phyloP scores from a whole-genome alignment of 2,797 vertebrate genomes.

The Odontamblyopus rebecca region DNA sequence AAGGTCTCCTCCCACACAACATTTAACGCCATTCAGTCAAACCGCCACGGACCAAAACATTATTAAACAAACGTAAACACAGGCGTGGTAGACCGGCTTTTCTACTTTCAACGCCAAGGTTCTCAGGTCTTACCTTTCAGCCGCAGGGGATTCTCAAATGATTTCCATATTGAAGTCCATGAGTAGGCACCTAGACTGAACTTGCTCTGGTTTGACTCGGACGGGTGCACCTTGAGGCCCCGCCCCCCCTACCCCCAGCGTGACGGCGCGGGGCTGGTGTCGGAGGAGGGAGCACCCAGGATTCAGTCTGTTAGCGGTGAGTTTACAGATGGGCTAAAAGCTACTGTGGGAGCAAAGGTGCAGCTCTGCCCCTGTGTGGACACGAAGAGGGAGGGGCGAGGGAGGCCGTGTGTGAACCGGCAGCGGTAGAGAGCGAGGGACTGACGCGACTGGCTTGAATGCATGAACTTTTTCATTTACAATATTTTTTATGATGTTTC shows the following conservation, averaged over 20 bases:
- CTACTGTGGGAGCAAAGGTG: constrained; percentile 71
- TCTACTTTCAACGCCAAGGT: constrained; percentile 38
- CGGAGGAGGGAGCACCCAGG: constrained; percentile 47
- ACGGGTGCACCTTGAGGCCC: constrained; percentile 67
- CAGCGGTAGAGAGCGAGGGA: not conserved
- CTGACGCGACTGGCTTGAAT: not conserved
- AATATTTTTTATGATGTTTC: too few species aligned
- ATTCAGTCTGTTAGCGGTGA: constrained; percentile 27
- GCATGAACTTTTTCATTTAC: too few species aligned
- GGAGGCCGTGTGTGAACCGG: constrained; percentile 6
- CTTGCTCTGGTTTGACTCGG: constrained; percentile 25
- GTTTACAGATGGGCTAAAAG: constrained; percentile 9
- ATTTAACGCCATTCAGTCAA: constrained; percentile 5
- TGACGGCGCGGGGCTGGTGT: constrained; percentile 66
- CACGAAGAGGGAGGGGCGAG: constrained; percentile 60
- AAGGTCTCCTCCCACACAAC: not conserved
- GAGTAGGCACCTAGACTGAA: constrained; percentile 52
- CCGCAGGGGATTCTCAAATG: constrained; percentile 44
- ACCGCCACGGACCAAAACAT: not conserved
- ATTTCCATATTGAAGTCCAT: constrained; percentile 50
- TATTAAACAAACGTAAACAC: constrained; percentile 15
- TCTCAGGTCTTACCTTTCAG: constrained; percentile 68
- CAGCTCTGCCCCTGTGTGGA: constrained; percentile 71
- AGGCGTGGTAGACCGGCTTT: constrained; percentile 57
- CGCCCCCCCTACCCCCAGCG: constrained; percentile 63